These are phyloP conservation scores for Agelas oroides DNA, from an alignment of 37 sponge, comb jelly and placozoan genomes.

Conservation along the genomic window DNA sequence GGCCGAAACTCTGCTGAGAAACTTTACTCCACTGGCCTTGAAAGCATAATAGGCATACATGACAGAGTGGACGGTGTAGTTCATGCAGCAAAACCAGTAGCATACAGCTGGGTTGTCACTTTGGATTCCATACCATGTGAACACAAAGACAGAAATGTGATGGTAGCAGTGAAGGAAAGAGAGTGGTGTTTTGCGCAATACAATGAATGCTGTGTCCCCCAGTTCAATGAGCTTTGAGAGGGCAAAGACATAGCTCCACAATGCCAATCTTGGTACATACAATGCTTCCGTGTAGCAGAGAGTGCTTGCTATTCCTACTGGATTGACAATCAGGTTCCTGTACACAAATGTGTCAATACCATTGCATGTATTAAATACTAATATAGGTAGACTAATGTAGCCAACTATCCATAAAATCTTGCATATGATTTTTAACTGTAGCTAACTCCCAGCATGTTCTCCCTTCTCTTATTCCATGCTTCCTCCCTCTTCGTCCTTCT, in stretches of 20 bases:
- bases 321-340: too few relatives aligned
- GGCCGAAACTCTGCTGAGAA: slow-evolving; percentile 52
- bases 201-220: slow-evolving; percentile 84
- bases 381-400: too few relatives aligned
- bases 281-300: not conserved
- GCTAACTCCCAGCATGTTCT: too few relatives aligned
- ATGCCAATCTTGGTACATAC: not conserved
- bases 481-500: too few relatives aligned
- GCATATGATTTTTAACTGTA: too few relatives aligned
- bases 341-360: too few relatives aligned
- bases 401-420: too few relatives aligned
- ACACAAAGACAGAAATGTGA: slow-evolving; percentile 79
- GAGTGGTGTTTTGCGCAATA: slow-evolving; percentile 74
- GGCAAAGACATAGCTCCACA: slow-evolving; percentile 74
- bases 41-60: slow-evolving; percentile 92
- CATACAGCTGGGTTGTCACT: not conserved
- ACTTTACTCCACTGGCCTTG: slow-evolving; percentile 62
- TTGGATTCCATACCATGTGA: slow-evolving; percentile 47
- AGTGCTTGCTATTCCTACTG: too few relatives aligned
- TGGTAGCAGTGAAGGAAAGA: slow-evolving; percentile 92
- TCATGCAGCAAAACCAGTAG: slow-evolving; percentile 63
- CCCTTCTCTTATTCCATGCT: too few relatives aligned
- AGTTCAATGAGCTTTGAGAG: slow-evolving; percentile 82
- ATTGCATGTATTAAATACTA: too few relatives aligned
- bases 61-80: slow-evolving; percentile 79